phyloP scores from a whole-genome alignment of 2,797 vertebrate species.

The Eurystomus glaucurus region DNA sequence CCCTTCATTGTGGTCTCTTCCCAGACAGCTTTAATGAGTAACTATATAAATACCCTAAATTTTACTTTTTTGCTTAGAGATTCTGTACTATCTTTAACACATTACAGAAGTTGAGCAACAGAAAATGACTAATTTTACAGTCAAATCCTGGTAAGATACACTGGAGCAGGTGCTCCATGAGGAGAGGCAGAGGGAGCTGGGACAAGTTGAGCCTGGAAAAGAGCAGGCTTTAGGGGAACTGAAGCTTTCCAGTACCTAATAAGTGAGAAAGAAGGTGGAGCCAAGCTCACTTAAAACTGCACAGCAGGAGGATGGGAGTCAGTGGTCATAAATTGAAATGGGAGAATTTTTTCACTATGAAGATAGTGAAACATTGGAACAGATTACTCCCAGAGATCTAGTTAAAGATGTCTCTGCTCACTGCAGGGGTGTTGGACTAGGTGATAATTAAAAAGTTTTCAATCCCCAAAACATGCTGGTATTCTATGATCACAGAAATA shows the following conservation, averaged over 20 bases:
- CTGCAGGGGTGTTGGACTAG: neutral
- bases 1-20: neutral
- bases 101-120: neutral
- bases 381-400: neutral
- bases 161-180: neutral
- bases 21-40: neutral
- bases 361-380: neutral
- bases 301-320: neutral
- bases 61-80: neutral
- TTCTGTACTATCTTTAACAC: neutral
- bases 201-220: neutral
- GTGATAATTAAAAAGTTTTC: neutral
- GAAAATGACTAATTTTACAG: neutral
- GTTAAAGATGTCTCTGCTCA: too few species aligned
- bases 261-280: neutral
- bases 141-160: neutral
- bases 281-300: neutral
- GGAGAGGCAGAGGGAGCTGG: neutral
- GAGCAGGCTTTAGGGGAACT: neutral
- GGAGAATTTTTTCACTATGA: neutral
- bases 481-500: neutral
- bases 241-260: neutral
- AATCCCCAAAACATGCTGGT: neutral
- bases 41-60: neutral
- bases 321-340: neutral